Base-by-base conservation (phyloP, 2,113 vertebrate species). In the Prolemur simus region DNA sequence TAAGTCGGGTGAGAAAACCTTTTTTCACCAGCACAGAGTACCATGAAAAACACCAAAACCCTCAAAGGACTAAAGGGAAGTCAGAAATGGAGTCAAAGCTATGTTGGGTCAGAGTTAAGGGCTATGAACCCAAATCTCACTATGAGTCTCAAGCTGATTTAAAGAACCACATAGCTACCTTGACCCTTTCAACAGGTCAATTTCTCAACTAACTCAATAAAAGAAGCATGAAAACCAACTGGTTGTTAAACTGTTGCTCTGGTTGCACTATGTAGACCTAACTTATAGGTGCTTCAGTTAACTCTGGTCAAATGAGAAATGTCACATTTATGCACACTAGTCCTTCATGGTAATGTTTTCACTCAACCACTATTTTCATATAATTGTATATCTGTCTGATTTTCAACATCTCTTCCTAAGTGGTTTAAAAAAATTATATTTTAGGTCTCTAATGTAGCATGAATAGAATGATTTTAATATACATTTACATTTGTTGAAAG, bases 351-450 rank as follows among this genome's bases (percentile, higher is more conserved):
- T 71, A 27, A 82, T 60, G 3, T 60, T 78, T 68, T 64, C 17
- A 73, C 3, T 71, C 66, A 81, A 56, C 85, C 42, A 37, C 47
- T 52, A 4, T 66, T 95, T 87, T 80, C 34, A 47, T 82, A 29
- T 23, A 23, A 52, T 77, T n/a, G 2, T 2, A 21, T 13, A 39
- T 68, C 14, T 60, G n/a, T 73, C 14, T 47, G n/a, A 82, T 83
- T 81, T 91, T 89, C 60, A 89, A n/a, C 69, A 66, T 71, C 88
- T 93, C 4, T 94, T 49, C 20, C 37, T 52, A 60, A 56, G 34
- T 85, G 47, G 5, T 58, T 76, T 82, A 91, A 32, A 52, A 91
- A 78, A 82, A 68, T 78, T 92, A n/a, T 85, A 91, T 73, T 93
- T 94, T 86, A 95, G 42, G 56, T 84, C 29, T 91, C 27, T 58